Base-by-base conservation (phyloP, 2,888 invertebrate genomes). In the Polietes domitor region DNA sequence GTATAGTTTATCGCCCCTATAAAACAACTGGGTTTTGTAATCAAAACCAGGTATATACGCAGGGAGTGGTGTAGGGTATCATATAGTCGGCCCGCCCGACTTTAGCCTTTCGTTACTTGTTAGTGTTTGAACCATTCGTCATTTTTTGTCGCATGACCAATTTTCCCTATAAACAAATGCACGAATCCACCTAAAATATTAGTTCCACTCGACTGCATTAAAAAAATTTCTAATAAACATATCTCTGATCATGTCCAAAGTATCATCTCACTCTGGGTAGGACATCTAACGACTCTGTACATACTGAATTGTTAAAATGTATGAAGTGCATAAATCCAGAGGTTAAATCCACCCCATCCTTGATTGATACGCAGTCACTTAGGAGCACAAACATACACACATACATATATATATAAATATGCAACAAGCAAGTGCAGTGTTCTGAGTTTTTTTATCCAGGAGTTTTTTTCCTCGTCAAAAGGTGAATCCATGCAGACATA, bases 281-380 rank as follows among this genome's bases (percentile, higher is more conserved):
- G 2, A 37, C 41, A 21, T 21, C 65, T 21, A 41, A 37, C 10
- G 19, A 41, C 41, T 24, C 26, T 65, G 65, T 65, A 7, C 10
- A 15, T 28, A 19, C 32, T 3, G 50, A 83, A 68, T 88, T 87
- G 85, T 65, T 65, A 41, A 65, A 65, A 37, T 65, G 65, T 37
- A 41, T 65, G 21, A 87, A 88, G 89, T 89, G 89, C 90, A 90
- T 90, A 90, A 88, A 90, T 89, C 89, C 88, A 83, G 87, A 88
- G 88, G 88, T 88, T 88, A 90, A 89, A 86, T 87, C 87, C 88
- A 87, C 88, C 61, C 24, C 65, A 7, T 65, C 37, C 65, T 61
- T 89, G 90, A 90, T 90, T 90, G 90, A 90, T 90, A 89, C 87
- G 86, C 86, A 88, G 88, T 85, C 87, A 83, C 77, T 77, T 65